Percentiles rank a stretch among this genome's conserved stretches.
Conservation (phyloP, 1,140 invertebrate genomes). For the Drosophila yakuba region DNA sequence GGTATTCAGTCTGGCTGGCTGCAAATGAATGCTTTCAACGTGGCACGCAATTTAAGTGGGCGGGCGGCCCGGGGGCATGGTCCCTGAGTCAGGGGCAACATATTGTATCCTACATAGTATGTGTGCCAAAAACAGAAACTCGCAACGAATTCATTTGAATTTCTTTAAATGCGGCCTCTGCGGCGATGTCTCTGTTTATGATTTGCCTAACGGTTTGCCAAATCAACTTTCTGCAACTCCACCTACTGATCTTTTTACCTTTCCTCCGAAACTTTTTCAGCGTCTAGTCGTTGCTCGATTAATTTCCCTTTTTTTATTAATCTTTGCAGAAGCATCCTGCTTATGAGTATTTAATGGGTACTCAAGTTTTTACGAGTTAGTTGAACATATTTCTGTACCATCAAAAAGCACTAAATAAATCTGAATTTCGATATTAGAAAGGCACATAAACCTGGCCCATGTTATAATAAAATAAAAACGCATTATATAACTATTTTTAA, state of each 20-base stretch:
- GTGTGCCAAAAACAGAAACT: conserved; percentile 15
- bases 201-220: conserved; percentile 60
- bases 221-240: conserved; percentile 10
- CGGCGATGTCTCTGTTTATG: conserved; percentile 16
- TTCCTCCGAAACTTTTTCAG: conserved; percentile 33
- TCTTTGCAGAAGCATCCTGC: background rate
- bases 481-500: background rate
- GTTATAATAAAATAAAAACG: background rate
- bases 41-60: conserved; percentile 84
- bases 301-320: conserved; percentile 5
- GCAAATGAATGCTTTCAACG: conserved; percentile 80
- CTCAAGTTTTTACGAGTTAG: conserved; percentile 7
- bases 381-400: background rate
- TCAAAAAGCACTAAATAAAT: conserved; percentile 4
- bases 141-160: conserved; percentile 76
- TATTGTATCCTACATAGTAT: conserved; percentile 9
- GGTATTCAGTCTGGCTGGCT: conserved; percentile 20
- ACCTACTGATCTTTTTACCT: conserved; percentile 21
- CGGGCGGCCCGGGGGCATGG: conserved; percentile 61
- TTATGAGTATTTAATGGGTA: background rate
- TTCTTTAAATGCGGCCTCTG: conserved; percentile 63
- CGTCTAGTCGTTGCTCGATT: conserved; percentile 21
- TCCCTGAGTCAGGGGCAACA: conserved; percentile 40
- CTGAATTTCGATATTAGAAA: background rate
- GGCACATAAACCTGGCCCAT: too few species aligned